These are phyloP conservation scores for Cinara cedri DNA, from an alignment of 2,888 invertebrate species.

Conservation along the genomic window DNA sequence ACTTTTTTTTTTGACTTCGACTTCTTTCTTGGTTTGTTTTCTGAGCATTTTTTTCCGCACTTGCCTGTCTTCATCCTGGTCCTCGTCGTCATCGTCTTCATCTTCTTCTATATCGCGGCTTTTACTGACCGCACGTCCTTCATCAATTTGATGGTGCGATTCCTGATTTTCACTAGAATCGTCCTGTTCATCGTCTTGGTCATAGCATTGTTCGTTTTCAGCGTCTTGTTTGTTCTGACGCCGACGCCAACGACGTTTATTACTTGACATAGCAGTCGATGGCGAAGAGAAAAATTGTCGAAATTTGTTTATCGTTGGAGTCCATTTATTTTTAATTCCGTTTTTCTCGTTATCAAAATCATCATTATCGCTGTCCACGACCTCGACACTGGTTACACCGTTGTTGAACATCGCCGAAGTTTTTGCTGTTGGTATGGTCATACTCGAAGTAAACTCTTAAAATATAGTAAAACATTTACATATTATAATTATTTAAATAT, in stretches of 20 bases:
- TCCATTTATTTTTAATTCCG: neutral
- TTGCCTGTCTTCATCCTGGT: conserved; percentile 43
- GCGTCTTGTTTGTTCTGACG: conserved; percentile 9
- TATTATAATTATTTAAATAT: neutral
- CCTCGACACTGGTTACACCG: conserved; percentile 38
- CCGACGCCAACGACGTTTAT: conserved; percentile 29
- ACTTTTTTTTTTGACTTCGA: conserved; percentile 46
- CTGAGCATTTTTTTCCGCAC: conserved; percentile 41
- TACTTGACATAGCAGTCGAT: neutral
- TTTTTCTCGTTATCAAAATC: neutral
- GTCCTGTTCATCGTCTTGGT: conserved; percentile 29
- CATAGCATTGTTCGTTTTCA: conserved; percentile 14
- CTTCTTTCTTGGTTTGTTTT: conserved; percentile 28
- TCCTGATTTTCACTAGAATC: conserved; percentile 11
- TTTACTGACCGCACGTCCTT: neutral
- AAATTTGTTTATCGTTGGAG: neutral
- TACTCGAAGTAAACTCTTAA: neutral
- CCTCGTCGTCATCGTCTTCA: conserved; percentile 40
- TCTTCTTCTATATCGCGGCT: conserved; percentile 9
- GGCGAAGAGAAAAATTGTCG: conserved; percentile 28
- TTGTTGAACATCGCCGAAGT: conserved; percentile 48
- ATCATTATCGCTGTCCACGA: conserved; percentile 37
- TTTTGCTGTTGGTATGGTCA: conserved; percentile 3
- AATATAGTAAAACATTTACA: no score
- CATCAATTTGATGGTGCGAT: conserved; percentile 7